Evolutionary conservation across 2,797 vertebrate species (phyloP).

Genomic region (Alexandromys oeconomus): DNA sequence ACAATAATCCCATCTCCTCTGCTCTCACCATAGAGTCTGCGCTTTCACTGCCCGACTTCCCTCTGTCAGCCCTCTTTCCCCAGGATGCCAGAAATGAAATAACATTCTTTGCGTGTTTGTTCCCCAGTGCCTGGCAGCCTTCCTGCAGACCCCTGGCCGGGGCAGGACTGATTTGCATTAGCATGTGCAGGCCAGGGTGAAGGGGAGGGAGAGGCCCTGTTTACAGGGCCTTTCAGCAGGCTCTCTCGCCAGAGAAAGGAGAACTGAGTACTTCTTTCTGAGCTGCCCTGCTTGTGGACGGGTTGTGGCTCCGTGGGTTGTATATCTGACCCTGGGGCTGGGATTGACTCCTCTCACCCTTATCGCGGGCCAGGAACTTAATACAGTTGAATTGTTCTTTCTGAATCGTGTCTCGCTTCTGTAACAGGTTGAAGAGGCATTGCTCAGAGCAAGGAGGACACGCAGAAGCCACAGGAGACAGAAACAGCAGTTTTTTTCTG

Average conservation of each 20-base stretch:
- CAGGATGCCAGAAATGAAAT: constrained; percentile 80
- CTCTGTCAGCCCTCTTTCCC: constrained; percentile 78
- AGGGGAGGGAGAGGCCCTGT: constrained; percentile 75
- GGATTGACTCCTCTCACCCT: constrained; percentile 33
- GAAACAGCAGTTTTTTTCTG: constrained; percentile 71
- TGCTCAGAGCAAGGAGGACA: constrained; percentile 36
- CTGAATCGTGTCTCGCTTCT: constrained; percentile 74
- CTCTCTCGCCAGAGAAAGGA: constrained; percentile 45
- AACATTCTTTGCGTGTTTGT: constrained; percentile 83
- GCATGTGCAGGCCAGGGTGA: constrained; percentile 70
- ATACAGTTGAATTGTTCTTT: constrained; percentile 9
- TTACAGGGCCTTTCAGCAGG: constrained; percentile 65
- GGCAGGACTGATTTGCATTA: constrained; percentile 79
- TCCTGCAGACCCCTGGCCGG: constrained; percentile 77
- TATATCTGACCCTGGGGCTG: constrained; percentile 31
- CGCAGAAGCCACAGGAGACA: constrained; percentile 65
- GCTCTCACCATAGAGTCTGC: background rate
- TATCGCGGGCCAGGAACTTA: constrained; percentile 63
- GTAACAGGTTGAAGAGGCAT: constrained; percentile 36
- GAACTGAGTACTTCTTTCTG: constrained; percentile 77
- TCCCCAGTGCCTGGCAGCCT: constrained; percentile 72
- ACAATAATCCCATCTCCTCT: background rate
- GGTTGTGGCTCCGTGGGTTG: constrained; percentile 60
- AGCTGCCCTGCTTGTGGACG: constrained; percentile 18
- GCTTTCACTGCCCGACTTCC: constrained; percentile 68